A percentile compares a stretch with the other conserved stretches of the same genome.
phyloP scores from a whole-genome alignment of 2,113 vertebrate species.

The Telmatochromis brichardi region DNA sequence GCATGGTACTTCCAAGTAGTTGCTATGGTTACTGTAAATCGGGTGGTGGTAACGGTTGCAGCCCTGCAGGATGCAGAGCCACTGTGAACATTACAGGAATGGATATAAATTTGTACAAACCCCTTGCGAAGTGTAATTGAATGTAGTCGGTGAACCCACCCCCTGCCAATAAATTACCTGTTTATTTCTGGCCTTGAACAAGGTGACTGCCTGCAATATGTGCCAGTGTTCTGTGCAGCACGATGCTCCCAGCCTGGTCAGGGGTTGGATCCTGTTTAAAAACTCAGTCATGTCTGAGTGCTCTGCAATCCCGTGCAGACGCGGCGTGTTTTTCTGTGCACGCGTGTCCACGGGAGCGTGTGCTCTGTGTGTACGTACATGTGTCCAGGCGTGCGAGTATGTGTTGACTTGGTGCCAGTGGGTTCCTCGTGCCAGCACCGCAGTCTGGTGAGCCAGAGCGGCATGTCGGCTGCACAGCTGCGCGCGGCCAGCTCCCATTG shows the following conservation, averaged over 20 bases:
- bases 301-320: background rate
- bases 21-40: conserved; percentile 64
- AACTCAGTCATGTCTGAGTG: conserved; percentile 12
- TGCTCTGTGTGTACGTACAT: conserved; percentile 8
- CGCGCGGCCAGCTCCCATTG: conserved; percentile 48
- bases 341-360: background rate
- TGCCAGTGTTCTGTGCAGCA: background rate
- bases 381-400: conserved; percentile 15
- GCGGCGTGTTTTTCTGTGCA: background rate
- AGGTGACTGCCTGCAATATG: conserved; percentile 18
- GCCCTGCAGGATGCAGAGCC: conserved; percentile 17
- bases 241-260: background rate
- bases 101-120: conserved; percentile 23
- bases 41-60: background rate
- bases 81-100: conserved; percentile 19
- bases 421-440: conserved; percentile 40
- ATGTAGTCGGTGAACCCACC: background rate
- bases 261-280: conserved; percentile 17
- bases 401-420: conserved; percentile 45
- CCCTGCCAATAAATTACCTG: conserved; percentile 39
- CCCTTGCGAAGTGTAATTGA: conserved; percentile 28
- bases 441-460: conserved; percentile 50
- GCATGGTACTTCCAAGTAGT: conserved; percentile 38
- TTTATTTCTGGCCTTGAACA: conserved; percentile 52
- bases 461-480: conserved; percentile 51